Evolutionary conservation across 2,113 vertebrate species (phyloP), one percentile per base, ranked within the genome.

Genomic region (Psittacus erithacus): DNA sequence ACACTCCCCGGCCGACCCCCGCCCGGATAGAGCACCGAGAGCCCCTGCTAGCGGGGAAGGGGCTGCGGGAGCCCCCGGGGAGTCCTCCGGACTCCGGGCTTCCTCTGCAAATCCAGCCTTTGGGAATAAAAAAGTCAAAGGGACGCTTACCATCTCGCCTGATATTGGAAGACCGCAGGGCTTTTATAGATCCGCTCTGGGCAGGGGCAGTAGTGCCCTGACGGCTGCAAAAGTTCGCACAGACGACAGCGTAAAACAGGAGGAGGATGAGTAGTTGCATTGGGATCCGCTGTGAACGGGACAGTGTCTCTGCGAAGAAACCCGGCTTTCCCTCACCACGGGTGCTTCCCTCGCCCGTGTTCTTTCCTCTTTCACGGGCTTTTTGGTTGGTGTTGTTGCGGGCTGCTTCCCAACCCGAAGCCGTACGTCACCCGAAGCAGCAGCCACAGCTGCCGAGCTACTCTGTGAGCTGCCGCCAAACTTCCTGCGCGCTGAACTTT

Each of bases 131-230:
- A 13, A 55, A 87, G 73, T 11, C 62, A 85, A 53, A 41, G 49
- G 46, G 64, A 63, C 79, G 86, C 98, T 98, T 92, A 98, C 98
- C 98, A 95, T 98, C 98, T 88, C 98, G 79, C 94, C 97, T 97
- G 80, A 98, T 82, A 46, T 97, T 97, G 20, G 98, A 96, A 49
- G 98, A 97, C 89, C 98, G 97, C 88, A 98, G 67, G 77, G 97
- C 96, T 97, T 95, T 98, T 89, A 98, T 96, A 92, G 98, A 97
- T 97, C 97, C 97, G 88, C 97, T 96, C 95, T 98, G 98, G 76
- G 97, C 97, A 44, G 95, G 93, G 69, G 98, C 98, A 22, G 92
- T 89, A 87, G 95, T 82, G 96, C 97, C 97, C 91, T 96, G 97
- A 35, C 92, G 97, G 96, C 96, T 95, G 95, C 97, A 97, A 82